Conservation (phyloP, 2,888 invertebrate genomes). For the Hirudinaria manillensis region DNA sequence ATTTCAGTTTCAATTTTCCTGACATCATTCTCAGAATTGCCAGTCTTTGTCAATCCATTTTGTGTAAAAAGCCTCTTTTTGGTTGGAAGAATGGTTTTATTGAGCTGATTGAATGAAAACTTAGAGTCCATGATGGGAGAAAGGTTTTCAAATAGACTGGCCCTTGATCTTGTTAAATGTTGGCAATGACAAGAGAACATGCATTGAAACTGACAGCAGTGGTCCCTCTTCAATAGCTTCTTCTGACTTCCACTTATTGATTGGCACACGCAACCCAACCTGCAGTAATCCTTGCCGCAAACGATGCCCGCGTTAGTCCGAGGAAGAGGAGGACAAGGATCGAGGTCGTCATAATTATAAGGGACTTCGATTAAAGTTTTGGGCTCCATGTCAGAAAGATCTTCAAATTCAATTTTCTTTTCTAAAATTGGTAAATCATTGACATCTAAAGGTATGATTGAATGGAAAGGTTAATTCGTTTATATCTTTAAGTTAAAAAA, state of each 20-base stretch:
- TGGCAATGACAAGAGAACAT: conserved; percentile 31
- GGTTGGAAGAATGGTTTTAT: background rate
- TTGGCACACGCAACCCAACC: conserved; percentile 21
- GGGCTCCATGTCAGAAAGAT: no score
- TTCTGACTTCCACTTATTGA: background rate
- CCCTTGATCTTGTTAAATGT: conserved; percentile 25
- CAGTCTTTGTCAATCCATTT: background rate
- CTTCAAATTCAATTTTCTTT: no score
- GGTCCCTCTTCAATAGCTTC: background rate
- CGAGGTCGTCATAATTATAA: background rate
- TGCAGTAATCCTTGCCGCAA: conserved; percentile 15
- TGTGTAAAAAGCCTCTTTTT: background rate
- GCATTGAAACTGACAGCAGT: conserved; percentile 24
- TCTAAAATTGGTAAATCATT: no score
- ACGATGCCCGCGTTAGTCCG: background rate
- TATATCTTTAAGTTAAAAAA: no score
- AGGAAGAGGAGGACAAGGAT: background rate
- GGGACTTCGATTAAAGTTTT: background rate
- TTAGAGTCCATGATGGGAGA: conserved; percentile 19
- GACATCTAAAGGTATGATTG: no score
- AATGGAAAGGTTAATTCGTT: no score
- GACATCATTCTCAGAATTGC: no score
- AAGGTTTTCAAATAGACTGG: conserved; percentile 4
- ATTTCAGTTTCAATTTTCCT: background rate
- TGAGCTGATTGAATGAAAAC: background rate